A percentile compares a stretch with the other conserved stretches of the same genome.
Conservation (phyloP, 2,888 invertebrate genomes). For the Homarus gammarus region DNA sequence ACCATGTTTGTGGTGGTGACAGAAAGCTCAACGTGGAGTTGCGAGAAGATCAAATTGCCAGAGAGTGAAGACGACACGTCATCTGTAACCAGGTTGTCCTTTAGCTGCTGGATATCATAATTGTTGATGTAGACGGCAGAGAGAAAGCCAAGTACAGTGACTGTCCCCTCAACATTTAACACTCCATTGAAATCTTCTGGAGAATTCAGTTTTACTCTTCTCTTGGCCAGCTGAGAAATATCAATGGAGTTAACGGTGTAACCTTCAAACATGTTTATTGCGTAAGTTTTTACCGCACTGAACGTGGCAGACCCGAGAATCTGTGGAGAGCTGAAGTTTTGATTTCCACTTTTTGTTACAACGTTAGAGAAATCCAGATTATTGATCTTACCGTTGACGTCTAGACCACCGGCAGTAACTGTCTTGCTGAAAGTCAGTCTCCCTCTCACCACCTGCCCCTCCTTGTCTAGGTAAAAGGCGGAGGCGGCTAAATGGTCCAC, state of each 20-base stretch:
- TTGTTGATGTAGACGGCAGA: background rate
- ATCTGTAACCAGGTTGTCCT: conserved; percentile 12
- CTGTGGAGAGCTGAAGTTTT: conserved; percentile 6
- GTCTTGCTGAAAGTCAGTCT: background rate
- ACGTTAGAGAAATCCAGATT: background rate
- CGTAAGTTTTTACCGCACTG: background rate
- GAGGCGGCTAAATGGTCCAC: background rate
- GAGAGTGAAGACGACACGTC: background rate
- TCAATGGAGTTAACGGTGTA: background rate
- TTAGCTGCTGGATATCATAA: background rate
- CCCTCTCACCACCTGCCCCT: background rate
- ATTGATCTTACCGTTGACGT: background rate
- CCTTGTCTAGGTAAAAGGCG: background rate
- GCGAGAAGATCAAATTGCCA: background rate
- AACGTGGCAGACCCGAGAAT: background rate
- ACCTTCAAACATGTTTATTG: background rate
- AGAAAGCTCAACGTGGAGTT: background rate
- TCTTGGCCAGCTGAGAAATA: conserved; percentile 2
- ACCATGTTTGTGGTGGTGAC: background rate
- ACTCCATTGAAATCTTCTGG: background rate
- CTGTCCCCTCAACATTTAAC: background rate
- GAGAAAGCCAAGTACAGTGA: background rate
- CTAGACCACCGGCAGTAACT: background rate
- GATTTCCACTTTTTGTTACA: background rate
- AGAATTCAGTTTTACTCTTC: background rate